Conservation (phyloP, 2,888 invertebrate species). For the Drosophila colorata region DNA sequence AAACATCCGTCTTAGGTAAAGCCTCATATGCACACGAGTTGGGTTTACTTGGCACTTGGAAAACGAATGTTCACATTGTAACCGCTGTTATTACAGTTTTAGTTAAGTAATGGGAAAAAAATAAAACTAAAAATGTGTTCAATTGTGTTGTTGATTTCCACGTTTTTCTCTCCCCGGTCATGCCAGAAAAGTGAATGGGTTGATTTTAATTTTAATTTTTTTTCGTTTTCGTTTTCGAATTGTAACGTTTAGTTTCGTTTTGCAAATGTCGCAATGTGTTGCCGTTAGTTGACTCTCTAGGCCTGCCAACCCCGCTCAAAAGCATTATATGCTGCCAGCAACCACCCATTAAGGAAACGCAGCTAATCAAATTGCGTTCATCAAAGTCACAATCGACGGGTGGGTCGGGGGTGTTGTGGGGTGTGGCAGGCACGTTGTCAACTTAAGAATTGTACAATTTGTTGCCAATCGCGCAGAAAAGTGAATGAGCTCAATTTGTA, state of each 20-base stretch:
- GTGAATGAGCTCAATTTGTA: constrained; percentile 36
- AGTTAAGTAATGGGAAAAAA: constrained; percentile 41
- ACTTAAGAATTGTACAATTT: constrained; percentile 39
- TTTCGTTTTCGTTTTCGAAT: constrained; percentile 18
- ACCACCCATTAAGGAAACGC: constrained; percentile 44
- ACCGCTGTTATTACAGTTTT: constrained; percentile 34
- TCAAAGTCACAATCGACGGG: constrained; percentile 60
- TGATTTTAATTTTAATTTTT: constrained; percentile 9
- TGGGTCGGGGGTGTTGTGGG: not conserved
- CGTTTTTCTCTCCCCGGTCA: constrained; percentile 60
- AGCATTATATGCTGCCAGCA: constrained; percentile 23
- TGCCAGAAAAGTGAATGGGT: constrained; percentile 70
- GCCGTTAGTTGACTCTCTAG: constrained; percentile 22
- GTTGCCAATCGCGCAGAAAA: constrained; percentile 26
- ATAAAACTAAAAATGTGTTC: constrained; percentile 36
- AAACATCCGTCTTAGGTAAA: constrained; percentile 22
- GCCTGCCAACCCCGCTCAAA: constrained; percentile 40
- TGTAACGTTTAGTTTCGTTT: constrained; percentile 54
- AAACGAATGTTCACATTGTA: constrained; percentile 25
- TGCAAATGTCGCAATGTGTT: constrained; percentile 75
- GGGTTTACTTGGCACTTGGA: constrained; percentile 24
- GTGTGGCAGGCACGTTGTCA: constrained; percentile 44
- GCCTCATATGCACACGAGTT: constrained; percentile 5
- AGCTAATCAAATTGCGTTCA: constrained; percentile 66
- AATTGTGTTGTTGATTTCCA: constrained; percentile 60